phyloP scores from a whole-genome alignment of 2,888 invertebrate genomes.

The Rambutsinella grinnellia region DNA sequence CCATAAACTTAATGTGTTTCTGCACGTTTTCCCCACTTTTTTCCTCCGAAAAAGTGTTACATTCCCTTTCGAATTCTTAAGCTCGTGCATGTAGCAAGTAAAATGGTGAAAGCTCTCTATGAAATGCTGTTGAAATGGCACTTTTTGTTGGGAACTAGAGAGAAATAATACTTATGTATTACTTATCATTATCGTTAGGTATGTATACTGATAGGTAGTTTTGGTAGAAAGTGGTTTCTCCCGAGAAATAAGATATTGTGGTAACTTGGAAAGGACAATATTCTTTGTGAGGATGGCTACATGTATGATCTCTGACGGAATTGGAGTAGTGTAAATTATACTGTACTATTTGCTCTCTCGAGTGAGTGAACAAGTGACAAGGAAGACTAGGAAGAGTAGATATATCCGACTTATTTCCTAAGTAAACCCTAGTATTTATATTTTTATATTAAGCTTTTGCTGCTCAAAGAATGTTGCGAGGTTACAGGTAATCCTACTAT shows the following conservation, averaged over 20 bases:
- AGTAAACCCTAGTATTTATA: too few species aligned
- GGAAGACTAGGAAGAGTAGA: neutral
- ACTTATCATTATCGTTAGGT: neutral
- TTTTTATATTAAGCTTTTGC: too few species aligned
- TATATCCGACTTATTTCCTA: neutral
- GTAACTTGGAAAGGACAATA: neutral
- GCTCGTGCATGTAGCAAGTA: neutral
- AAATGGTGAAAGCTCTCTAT: too few species aligned
- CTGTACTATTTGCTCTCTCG: neutral
- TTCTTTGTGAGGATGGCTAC: neutral
- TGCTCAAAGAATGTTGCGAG: neutral
- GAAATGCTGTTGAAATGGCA: too few species aligned
- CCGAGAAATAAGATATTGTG: neutral
- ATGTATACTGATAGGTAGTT: neutral
- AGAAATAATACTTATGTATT: neutral
- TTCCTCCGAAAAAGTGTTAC: conserved; percentile 18
- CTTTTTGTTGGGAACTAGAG: too few species aligned
- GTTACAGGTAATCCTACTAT: conserved; percentile 46
- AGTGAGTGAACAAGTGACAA: neutral
- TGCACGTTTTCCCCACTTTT: conserved; percentile 26
- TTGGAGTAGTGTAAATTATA: neutral
- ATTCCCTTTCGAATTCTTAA: conserved; percentile 17
- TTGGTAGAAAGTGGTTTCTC: neutral
- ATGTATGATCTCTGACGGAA: neutral
- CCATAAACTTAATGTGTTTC: conserved; percentile 55